Evolutionary conservation across 2,797 vertebrate genomes (phyloP).

Genomic region (Uromys caudimaculatus): DNA sequence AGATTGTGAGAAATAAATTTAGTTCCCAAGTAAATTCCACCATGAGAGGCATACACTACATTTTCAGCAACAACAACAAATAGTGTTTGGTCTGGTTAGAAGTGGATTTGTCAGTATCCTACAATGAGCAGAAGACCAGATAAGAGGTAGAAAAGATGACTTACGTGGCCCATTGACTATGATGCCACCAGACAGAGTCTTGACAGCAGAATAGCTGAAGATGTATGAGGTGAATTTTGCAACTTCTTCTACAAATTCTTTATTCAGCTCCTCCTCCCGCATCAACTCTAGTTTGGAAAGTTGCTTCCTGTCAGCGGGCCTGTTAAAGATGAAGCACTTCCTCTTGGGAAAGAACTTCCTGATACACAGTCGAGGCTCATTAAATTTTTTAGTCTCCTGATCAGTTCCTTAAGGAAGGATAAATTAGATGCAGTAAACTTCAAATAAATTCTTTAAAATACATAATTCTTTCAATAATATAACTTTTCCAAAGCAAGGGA

Average conservation of each 20-base stretch:
- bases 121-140: background rate
- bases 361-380: constrained; percentile 78
- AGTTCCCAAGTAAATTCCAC: background rate
- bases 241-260: constrained; percentile 78
- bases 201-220: constrained; percentile 68
- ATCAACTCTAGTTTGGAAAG: constrained; percentile 82
- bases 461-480: background rate
- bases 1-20: background rate
- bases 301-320: constrained; percentile 58
- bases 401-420: constrained; percentile 11
- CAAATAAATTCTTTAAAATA: background rate
- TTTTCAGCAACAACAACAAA: background rate
- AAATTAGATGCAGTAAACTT: background rate
- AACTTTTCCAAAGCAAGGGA: background rate
- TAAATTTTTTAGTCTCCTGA: constrained; percentile 65
- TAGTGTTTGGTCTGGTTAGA: background rate
- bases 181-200: constrained; percentile 79
- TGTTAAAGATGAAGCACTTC: constrained; percentile 86
- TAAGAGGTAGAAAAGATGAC: constrained; percentile 39
- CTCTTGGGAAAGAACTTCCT: constrained; percentile 83
- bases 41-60: background rate
- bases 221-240: constrained; percentile 81
- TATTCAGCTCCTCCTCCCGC: constrained; percentile 70
- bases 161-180: constrained; percentile 83
- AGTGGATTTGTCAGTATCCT: background rate